These are phyloP conservation scores for Gallinago nigripennis DNA, from an alignment of 2,797 vertebrate genomes.

Conservation along the genomic window DNA sequence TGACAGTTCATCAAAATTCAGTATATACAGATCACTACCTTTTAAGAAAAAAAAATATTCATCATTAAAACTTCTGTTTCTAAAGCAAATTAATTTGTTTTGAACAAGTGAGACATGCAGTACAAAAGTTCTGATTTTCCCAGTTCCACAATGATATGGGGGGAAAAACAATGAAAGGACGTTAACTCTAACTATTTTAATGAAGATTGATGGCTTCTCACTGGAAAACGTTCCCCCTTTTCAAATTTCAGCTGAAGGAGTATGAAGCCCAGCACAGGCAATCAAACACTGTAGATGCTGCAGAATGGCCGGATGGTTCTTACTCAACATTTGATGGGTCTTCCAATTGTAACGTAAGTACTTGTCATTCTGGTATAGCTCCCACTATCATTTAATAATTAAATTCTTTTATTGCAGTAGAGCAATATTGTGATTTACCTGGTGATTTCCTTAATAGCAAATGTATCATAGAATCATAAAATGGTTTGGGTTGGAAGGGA, in stretches of 20 bases:
- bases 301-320: constrained; percentile 91
- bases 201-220: neutral
- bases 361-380: neutral
- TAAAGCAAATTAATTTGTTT: neutral
- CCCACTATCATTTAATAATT: neutral
- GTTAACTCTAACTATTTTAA: neutral
- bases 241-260: constrained; percentile 94
- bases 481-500: too few species aligned
- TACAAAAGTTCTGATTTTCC: neutral
- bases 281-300: constrained; percentile 76
- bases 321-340: constrained; percentile 88
- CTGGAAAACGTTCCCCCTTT: constrained; percentile 46
- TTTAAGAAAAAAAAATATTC: neutral
- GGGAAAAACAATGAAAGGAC: neutral
- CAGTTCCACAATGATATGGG: neutral
- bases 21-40: neutral
- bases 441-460: neutral
- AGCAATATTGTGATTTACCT: neutral
- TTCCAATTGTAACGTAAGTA: constrained; percentile 96
- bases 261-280: constrained; percentile 95
- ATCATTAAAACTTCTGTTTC: neutral
- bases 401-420: neutral
- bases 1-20: neutral
- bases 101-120: neutral
- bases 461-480: neutral